Evolutionary conservation across 2,113 vertebrate species (phyloP).

Genomic region (Noturus placidus): DNA sequence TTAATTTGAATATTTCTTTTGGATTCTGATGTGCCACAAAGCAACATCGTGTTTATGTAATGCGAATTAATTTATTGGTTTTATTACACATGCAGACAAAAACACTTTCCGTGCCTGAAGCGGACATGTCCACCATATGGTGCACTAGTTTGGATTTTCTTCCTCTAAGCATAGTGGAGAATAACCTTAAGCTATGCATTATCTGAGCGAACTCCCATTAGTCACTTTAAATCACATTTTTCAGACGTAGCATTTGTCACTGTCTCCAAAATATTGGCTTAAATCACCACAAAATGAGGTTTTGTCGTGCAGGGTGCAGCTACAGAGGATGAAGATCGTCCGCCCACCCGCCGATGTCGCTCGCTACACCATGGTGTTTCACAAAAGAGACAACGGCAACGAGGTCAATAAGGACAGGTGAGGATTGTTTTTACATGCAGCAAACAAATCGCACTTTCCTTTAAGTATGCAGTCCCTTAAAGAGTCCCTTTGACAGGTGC

Average conservation of each 20-base stretch:
- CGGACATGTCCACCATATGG: neutral
- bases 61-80: neutral
- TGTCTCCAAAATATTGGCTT: neutral
- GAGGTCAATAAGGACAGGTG: conserved; percentile 85
- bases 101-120: neutral
- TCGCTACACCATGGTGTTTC: conserved; percentile 96
- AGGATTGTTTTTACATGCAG: neutral
- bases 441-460: neutral
- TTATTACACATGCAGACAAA: neutral
- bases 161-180: neutral
- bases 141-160: neutral
- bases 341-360: conserved; percentile 79
- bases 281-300: neutral
- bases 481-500: neutral
- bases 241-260: neutral
- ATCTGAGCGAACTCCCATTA: neutral
- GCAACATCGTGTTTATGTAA: too few relatives aligned
- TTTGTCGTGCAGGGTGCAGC: conserved; percentile 76
- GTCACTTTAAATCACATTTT: neutral
- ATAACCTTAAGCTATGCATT: neutral
- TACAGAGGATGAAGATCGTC: conserved; percentile 86
- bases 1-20: neutral
- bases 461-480: neutral
- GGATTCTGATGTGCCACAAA: too few relatives aligned
- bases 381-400: conserved; percentile 88